Evolutionary conservation across 2,888 invertebrate genomes (phyloP), one percentile per base, ranked within the genome.

Genomic region (Microctonus hyperodae): DNA sequence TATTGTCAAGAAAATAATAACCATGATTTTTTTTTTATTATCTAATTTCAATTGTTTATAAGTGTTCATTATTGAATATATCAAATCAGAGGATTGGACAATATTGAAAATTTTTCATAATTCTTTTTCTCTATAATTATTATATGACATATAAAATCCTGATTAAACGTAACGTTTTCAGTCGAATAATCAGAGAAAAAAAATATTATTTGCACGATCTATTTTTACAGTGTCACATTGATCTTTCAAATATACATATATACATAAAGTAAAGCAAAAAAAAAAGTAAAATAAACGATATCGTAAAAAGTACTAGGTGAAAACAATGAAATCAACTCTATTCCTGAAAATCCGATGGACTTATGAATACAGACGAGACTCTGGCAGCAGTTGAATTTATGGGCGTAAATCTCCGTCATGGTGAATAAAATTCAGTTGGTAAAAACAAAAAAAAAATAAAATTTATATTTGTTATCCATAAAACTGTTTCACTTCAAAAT

Each of bases 321-420:
- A 37, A 50, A 57, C 60, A 57, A 65, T 65, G 58, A 62, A 58
- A 65, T 59, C 64, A 56, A 61, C 60, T 55, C 37, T 69, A 63
- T 58, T 66, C 58, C 16, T 22, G 13, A 58, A 40, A 58, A 58
- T 58, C 40, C 57, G 13, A 35, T 58, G 37, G 37, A 58, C 57
- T 58, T 58, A 37, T 58, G 37, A 35, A 57, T 37, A 37, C 37
- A 57, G 35, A 58, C n/a, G 37, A 37, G 57, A 35, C 44, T 44
- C 20, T 1, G 16, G 40, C 33, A 20, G 37, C 20, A 40, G 20
- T 33, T 22, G 23, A 57, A 57, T 57, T 37, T 33, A 35, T 37
- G 37, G 40, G 22, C 23, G 57, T 58, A 40, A 58, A 58, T 58
- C 23, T 58, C 23, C 40, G 57, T 58, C 57, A 57, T 28, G 20